phyloP scores from a whole-genome alignment of 37 sponge, comb jelly and placozoan genomes.

The Halichondria panicea region DNA sequence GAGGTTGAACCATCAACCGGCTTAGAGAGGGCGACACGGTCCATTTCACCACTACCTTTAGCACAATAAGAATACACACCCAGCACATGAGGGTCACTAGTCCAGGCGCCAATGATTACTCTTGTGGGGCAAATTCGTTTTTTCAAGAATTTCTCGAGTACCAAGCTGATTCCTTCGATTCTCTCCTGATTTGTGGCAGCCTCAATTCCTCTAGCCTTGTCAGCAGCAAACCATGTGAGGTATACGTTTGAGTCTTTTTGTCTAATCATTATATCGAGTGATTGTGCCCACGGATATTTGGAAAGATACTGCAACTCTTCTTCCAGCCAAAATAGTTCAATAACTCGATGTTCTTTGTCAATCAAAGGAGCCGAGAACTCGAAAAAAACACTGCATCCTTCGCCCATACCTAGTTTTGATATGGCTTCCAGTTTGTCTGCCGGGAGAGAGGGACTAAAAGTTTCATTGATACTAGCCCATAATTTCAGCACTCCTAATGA shows the following conservation, averaged over 20 bases:
- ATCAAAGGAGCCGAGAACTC: conserved; percentile 26
- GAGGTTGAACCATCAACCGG: conserved; percentile 41
- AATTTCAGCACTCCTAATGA: conserved; percentile 80
- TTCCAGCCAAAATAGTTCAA: conserved; percentile 34
- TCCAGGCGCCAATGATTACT: conserved; percentile 12
- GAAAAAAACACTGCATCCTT: conserved; percentile 65
- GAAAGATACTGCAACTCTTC: conserved; percentile 9
- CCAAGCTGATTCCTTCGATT: neutral
- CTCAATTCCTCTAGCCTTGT: conserved; percentile 5
- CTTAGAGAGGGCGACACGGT: conserved; percentile 12
- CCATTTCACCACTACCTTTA: neutral
- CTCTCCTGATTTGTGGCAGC: conserved; percentile 23
- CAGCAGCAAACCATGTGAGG: conserved; percentile 37
- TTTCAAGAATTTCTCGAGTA: conserved; percentile 22
- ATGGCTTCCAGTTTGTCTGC: conserved; percentile 63
- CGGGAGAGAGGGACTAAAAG: conserved; percentile 79
- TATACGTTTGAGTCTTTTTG: conserved; percentile 23
- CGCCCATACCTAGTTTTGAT: conserved; percentile 62
- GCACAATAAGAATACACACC: conserved; percentile 44
- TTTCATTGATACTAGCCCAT: neutral
- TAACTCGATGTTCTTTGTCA: neutral
- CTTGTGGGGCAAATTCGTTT: conserved; percentile 1
- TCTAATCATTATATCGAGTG: conserved; percentile 3
- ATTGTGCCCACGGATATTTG: conserved; percentile 33
- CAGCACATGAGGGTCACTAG: conserved; percentile 20